phyloP scores from a whole-genome alignment of 2,797 vertebrate genomes.

The Phataginus tricuspis region DNA sequence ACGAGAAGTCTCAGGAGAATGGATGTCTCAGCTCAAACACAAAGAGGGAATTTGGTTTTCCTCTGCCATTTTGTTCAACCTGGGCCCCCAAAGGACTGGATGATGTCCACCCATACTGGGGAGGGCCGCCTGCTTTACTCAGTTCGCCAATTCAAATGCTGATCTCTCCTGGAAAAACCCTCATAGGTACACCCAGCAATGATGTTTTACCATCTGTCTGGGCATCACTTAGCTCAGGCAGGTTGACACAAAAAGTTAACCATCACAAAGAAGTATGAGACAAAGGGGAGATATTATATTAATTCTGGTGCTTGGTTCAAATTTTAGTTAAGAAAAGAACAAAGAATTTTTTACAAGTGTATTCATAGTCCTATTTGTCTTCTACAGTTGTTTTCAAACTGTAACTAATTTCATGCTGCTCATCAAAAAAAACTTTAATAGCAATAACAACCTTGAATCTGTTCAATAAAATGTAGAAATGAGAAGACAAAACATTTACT shows the following conservation, averaged over 20 bases:
- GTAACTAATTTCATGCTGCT: neutral
- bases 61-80: neutral
- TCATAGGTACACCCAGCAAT: neutral
- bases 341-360: neutral
- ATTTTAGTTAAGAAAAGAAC: neutral
- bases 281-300: neutral
- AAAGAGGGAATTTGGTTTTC: neutral
- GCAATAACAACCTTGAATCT: neutral
- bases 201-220: neutral
- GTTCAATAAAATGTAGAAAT: neutral
- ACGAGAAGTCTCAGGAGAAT: neutral
- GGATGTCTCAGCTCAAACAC: neutral
- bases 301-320: neutral
- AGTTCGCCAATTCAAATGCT: neutral
- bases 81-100: too few relatives aligned
- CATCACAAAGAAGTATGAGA: neutral
- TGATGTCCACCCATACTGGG: neutral
- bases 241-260: neutral
- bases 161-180: neutral
- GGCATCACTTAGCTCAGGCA: neutral
- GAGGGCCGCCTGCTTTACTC: neutral
- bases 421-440: neutral
- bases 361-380: neutral
- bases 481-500: neutral
- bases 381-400: neutral